Conservation (phyloP, 2,113 vertebrate genomes). For the Zapornia atra region DNA sequence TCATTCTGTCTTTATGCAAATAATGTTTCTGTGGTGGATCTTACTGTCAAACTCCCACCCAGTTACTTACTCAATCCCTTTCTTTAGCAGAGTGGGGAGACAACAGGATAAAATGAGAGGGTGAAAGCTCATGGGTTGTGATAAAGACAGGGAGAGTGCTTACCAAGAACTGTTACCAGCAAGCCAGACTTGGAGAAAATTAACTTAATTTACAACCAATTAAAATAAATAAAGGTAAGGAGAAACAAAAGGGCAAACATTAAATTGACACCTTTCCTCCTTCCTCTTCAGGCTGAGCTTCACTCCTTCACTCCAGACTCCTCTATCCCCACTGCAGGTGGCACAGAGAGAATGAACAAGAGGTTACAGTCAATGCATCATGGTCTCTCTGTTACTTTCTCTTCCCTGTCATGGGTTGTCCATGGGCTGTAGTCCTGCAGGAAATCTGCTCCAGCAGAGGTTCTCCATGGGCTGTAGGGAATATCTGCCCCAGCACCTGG, state of each 20-base stretch:
- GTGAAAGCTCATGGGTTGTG: background rate
- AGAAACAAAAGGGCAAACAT: background rate
- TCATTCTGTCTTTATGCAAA: background rate
- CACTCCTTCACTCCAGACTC: background rate
- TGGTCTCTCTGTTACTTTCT: fast-evolving
- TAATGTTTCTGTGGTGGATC: background rate
- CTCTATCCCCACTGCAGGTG: background rate
- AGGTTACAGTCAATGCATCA: background rate
- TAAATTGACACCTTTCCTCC: background rate
- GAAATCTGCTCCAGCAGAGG: background rate
- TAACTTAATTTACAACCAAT: background rate
- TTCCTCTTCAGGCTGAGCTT: background rate
- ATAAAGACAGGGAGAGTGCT: background rate
- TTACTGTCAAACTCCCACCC: background rate
- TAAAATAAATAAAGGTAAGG: background rate
- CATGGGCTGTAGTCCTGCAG: background rate
- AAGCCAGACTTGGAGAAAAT: background rate
- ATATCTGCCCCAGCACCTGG: background rate
- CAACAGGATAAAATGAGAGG: background rate
- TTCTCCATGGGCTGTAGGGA: background rate
- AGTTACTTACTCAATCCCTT: background rate
- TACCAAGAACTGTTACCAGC: background rate
- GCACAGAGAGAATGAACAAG: background rate
- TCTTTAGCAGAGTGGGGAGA: background rate
- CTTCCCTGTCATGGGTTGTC: background rate